phyloP scores from a whole-genome alignment of 2,113 vertebrate genomes.

The Oophaga pumilio region DNA sequence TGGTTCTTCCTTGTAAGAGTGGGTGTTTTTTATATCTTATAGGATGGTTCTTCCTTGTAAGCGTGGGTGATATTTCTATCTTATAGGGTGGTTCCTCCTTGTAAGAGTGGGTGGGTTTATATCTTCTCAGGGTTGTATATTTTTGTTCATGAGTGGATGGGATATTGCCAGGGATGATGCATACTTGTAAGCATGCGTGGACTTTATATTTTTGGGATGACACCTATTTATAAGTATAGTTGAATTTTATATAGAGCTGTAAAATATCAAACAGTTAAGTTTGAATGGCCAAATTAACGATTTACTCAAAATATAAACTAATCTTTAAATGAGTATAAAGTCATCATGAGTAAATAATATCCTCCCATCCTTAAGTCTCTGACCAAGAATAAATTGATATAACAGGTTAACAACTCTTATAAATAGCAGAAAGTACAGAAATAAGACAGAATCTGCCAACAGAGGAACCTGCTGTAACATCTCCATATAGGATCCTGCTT shows the following conservation, averaged over 20 bases:
- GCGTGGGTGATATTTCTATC: background rate
- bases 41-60: background rate
- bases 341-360: background rate
- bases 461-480: background rate
- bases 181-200: background rate
- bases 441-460: background rate
- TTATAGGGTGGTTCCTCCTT: background rate
- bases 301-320: background rate
- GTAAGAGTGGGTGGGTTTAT: background rate
- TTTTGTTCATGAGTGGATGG: background rate
- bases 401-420: background rate
- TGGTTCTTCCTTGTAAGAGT: background rate
- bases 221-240: no score
- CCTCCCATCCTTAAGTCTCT: background rate
- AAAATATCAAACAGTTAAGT: background rate
- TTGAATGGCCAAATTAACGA: background rate
- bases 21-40: background rate
- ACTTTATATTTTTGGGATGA: no score
- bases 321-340: background rate
- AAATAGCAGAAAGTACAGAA: background rate
- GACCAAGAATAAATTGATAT: background rate
- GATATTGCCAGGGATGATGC: background rate
- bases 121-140: background rate
- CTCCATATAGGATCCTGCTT: background rate
- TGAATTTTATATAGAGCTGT: no score